These are phyloP conservation scores for Reticulitermes lucifugus DNA, from an alignment of 2,888 invertebrate species.

Conservation along the genomic window DNA sequence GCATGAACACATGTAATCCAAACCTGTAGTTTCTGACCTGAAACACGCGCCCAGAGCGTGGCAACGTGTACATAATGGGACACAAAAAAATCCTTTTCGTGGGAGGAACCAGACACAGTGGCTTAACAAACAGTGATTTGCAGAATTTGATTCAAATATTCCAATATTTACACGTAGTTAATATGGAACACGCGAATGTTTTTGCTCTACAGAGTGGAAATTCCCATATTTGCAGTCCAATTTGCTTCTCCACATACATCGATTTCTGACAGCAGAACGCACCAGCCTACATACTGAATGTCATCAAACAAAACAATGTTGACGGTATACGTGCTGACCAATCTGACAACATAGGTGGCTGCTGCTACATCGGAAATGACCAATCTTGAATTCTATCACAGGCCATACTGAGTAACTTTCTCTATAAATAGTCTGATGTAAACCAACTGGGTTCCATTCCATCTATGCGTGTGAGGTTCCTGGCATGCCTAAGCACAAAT, in stretches of 20 bases:
- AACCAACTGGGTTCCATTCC: neutral
- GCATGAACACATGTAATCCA: too few species aligned
- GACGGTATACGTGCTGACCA: neutral
- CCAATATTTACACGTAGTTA: neutral
- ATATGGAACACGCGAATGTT: neutral
- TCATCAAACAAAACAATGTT: conserved; percentile 12
- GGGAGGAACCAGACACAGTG: too few species aligned
- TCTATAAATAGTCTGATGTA: neutral
- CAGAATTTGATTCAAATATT: too few species aligned
- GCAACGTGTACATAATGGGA: too few species aligned
- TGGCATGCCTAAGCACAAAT: too few species aligned
- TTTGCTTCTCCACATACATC: neutral
- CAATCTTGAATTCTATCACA: conserved; percentile 3
- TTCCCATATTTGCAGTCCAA: conserved; percentile 10
- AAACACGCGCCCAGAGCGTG: too few species aligned
- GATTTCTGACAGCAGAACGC: too few species aligned
- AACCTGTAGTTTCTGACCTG: too few species aligned
- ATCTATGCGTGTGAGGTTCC: too few species aligned
- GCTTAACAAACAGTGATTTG: too few species aligned
- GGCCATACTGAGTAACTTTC: neutral
- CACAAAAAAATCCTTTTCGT: too few species aligned
- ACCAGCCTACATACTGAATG: neutral
- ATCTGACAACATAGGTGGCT: neutral
- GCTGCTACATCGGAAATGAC: neutral
- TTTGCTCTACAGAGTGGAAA: neutral